Evolutionary conservation across 2,888 invertebrate genomes (phyloP).

Genomic region (Scaptomyza parva): DNA sequence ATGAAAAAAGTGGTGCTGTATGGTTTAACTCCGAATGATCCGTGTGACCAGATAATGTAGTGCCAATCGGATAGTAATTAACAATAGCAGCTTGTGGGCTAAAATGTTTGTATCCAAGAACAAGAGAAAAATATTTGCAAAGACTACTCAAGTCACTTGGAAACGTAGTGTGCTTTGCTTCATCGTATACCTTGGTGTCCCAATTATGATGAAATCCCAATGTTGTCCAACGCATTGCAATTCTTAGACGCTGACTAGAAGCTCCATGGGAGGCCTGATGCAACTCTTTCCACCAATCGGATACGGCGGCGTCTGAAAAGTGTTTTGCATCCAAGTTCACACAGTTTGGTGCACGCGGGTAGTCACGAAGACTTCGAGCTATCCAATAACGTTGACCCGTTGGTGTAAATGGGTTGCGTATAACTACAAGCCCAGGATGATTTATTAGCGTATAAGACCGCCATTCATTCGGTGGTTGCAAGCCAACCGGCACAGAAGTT

Average conservation of each 20-base stretch:
- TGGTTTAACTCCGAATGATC: slow-evolving; percentile 96
- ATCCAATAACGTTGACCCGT: slow-evolving; percentile 94
- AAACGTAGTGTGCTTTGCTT: slow-evolving; percentile 88
- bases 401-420: slow-evolving; percentile 92
- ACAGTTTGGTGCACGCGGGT: slow-evolving; percentile 89
- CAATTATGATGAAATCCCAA: slow-evolving; percentile 99
- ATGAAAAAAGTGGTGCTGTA: slow-evolving; percentile 95
- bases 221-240: slow-evolving; percentile 94
- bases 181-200: slow-evolving; percentile 95
- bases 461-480: slow-evolving; percentile 86
- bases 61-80: slow-evolving; percentile 97
- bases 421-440: slow-evolving; percentile 91
- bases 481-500: slow-evolving; percentile 55
- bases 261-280: slow-evolving; percentile 67
- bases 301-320: slow-evolving; percentile 63
- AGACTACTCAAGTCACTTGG: slow-evolving; percentile 90
- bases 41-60: slow-evolving; percentile 96
- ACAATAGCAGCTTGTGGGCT: slow-evolving; percentile 96
- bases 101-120: slow-evolving; percentile 87
- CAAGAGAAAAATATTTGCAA: slow-evolving; percentile 87
- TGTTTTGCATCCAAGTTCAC: slow-evolving; percentile 79
- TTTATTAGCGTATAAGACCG: slow-evolving; percentile 87
- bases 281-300: slow-evolving; percentile 89
- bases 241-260: slow-evolving; percentile 77
- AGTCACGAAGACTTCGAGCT: slow-evolving; percentile 90